Conservation (phyloP, 2,113 vertebrate genomes). For the Sphaerodactylus townsendi region DNA sequence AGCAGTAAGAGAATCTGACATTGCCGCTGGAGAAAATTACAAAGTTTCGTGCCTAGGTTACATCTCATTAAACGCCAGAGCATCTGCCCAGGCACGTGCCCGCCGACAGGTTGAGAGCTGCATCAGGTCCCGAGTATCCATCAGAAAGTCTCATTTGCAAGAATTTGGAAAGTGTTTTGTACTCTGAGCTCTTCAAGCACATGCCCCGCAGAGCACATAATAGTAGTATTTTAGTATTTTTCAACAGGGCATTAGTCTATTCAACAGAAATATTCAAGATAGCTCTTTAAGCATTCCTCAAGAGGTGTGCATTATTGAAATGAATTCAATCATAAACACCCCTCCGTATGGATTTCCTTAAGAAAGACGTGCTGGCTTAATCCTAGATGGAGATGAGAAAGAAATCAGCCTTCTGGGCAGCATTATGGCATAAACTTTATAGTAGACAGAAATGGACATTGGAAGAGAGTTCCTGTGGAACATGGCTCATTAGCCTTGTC, state of each 20-base stretch:
- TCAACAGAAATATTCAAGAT: background rate
- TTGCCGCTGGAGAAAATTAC: slow-evolving; percentile 8
- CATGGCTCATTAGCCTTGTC: background rate
- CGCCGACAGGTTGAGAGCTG: rapidly evolving
- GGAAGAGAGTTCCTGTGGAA: background rate
- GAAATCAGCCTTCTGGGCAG: background rate
- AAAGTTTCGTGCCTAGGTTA: background rate
- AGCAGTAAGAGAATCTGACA: background rate
- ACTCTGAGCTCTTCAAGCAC: rapidly evolving
- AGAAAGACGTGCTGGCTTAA: background rate
- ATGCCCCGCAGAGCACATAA: background rate
- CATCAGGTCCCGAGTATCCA: rapidly evolving
- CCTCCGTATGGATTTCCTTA: background rate
- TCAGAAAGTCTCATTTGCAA: background rate
- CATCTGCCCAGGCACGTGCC: background rate
- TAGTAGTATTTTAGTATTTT: background rate
- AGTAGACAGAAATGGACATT: background rate
- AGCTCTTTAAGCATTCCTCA: background rate
- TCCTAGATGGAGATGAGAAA: background rate
- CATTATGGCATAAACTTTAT: background rate
- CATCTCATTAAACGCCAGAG: background rate
- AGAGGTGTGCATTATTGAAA: background rate
- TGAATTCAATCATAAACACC: background rate
- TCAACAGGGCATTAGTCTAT: background rate
- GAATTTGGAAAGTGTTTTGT: background rate